These are phyloP conservation scores for Circaetus gallicus DNA, from an alignment of 2,113 vertebrate species.

Conservation along the genomic window DNA sequence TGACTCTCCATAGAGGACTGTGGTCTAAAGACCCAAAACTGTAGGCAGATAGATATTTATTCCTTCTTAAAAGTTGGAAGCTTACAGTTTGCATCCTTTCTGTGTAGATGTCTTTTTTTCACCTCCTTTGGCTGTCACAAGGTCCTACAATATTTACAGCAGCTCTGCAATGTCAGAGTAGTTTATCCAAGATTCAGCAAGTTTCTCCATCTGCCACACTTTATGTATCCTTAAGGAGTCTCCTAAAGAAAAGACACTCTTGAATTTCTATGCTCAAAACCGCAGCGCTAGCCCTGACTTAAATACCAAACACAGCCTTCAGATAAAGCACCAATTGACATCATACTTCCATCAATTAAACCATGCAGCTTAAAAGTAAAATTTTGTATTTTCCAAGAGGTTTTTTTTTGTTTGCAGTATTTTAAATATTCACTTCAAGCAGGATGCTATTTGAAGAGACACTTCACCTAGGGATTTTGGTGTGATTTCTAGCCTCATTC, in stretches of 20 bases:
- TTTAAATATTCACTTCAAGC: background rate
- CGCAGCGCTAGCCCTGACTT: background rate
- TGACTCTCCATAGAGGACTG: background rate
- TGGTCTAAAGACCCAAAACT: background rate
- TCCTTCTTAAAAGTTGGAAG: background rate
- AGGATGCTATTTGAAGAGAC: background rate
- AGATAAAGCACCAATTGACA: background rate
- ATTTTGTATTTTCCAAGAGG: background rate
- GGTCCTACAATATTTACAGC: conserved; percentile 24
- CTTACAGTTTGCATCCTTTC: background rate
- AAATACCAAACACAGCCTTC: background rate
- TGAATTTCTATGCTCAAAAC: background rate
- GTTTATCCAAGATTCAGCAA: background rate
- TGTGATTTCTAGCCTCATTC: background rate
- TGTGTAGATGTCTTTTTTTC: background rate
- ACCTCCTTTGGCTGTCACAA: background rate
- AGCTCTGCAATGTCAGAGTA: background rate
- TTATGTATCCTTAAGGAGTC: background rate
- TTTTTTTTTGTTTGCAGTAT: background rate
- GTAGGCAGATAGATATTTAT: background rate
- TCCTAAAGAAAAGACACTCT: background rate
- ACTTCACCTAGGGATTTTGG: background rate
- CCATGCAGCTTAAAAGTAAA: background rate
- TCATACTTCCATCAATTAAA: background rate
- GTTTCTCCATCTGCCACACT: background rate